phyloP scores from a whole-genome alignment of 2,888 invertebrate genomes.

The Lissonota sp. region DNA sequence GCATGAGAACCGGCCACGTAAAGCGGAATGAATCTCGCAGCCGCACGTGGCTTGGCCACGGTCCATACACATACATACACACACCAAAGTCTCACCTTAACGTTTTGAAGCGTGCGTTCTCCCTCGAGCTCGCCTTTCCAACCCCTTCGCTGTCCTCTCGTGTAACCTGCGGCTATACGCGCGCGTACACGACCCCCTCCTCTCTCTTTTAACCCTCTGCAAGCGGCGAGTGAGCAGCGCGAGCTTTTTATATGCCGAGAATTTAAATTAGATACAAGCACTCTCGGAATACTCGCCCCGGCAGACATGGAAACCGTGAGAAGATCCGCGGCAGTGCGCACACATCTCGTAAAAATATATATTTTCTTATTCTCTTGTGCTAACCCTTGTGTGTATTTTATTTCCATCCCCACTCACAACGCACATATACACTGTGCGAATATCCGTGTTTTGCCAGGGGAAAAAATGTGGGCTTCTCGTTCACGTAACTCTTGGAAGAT shows the following conservation, averaged over 20 bases:
- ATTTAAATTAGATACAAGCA: constrained; percentile 82
- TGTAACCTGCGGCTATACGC: constrained; percentile 47
- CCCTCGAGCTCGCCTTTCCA: constrained; percentile 54
- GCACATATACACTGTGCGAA: not conserved
- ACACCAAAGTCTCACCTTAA: constrained; percentile 63
- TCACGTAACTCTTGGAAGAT: constrained; percentile 36
- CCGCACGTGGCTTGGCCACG: constrained; percentile 82
- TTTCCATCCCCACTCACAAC: constrained; percentile 14
- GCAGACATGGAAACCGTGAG: constrained; percentile 51
- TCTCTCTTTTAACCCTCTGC: constrained; percentile 27
- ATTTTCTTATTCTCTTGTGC: constrained; percentile 43
- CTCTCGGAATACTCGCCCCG: constrained; percentile 72
- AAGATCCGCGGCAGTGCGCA: constrained; percentile 65
- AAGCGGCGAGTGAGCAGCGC: constrained; percentile 59
- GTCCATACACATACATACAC: constrained; percentile 77
- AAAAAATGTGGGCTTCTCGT: constrained; percentile 28
- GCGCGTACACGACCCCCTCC: constrained; percentile 5
- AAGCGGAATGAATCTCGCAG: constrained; percentile 82
- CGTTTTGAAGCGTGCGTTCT: constrained; percentile 48
- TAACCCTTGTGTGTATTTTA: not conserved
- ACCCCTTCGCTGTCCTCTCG: constrained; percentile 69
- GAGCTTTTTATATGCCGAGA: constrained; percentile 80
- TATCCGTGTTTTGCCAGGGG: constrained; percentile 27
- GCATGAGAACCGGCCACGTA: constrained; percentile 77
- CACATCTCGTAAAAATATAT: constrained; percentile 38